These are phyloP conservation scores for Sebastes hubbsi DNA, from an alignment of 2,797 vertebrate genomes.

Conservation along the genomic window DNA sequence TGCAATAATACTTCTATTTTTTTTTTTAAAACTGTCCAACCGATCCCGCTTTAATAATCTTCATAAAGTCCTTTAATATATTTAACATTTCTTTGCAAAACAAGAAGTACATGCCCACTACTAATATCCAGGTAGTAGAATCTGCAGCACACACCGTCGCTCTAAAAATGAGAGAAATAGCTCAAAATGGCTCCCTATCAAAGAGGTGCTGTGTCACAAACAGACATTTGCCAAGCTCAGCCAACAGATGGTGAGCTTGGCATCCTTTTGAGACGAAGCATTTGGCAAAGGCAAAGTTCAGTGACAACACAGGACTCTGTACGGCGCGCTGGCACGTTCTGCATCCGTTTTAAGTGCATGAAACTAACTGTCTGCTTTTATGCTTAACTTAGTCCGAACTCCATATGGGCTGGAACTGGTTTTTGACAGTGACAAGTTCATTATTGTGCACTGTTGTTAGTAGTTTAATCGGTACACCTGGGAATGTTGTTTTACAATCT, in stretches of 20 bases:
- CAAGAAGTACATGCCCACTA: not conserved
- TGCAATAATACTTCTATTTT: not conserved
- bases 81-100: not conserved
- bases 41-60: not conserved
- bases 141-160: not conserved
- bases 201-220: slow-evolving; percentile 46
- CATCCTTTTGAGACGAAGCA: slow-evolving; percentile 39
- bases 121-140: not conserved
- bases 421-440: not conserved
- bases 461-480: not conserved
- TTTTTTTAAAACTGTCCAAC: not conserved
- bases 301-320: slow-evolving; percentile 29
- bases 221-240: slow-evolving; percentile 43
- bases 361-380: slow-evolving; percentile 11
- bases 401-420: not conserved
- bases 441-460: not conserved
- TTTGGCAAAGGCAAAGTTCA: slow-evolving; percentile 57
- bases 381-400: not conserved
- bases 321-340: slow-evolving; percentile 12
- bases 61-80: not conserved
- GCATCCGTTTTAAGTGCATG: not conserved
- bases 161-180: slow-evolving; percentile 8
- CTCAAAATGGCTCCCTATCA: slow-evolving; percentile 59
- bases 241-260: slow-evolving; percentile 74
- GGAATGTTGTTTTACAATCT: not conserved